Percentiles rank a stretch among this genome's conserved stretches.
phyloP scores from a whole-genome alignment of 2,113 vertebrate genomes.

The Heptranchias perlo region DNA sequence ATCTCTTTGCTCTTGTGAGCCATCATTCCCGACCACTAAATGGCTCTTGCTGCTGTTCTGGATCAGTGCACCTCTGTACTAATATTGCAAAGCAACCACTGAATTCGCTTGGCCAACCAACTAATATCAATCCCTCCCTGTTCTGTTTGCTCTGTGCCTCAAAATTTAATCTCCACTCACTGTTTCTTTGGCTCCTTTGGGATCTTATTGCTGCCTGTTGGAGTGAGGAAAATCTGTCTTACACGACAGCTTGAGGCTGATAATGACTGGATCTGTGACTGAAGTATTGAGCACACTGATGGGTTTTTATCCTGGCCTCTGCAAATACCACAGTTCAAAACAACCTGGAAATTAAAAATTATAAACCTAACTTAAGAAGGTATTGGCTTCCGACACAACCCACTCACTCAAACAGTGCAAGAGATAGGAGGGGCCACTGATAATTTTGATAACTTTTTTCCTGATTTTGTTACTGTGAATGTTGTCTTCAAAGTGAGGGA shows the following conservation, averaged over 20 bases:
- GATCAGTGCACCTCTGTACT: not conserved
- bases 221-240: constrained; percentile 7
- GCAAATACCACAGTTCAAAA: too few species aligned
- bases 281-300: not conserved
- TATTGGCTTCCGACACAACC: not conserved
- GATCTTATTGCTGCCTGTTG: not conserved
- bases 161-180: not conserved
- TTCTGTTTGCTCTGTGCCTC: not conserved
- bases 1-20: not conserved
- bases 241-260: not conserved
- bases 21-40: not conserved
- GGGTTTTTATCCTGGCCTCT: not conserved
- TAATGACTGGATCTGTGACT: not conserved
- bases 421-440: not conserved
- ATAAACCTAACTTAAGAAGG: not conserved
- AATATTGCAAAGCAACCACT: not conserved
- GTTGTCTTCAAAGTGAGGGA: not conserved
- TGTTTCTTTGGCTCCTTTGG: not conserved
- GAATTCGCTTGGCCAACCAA: not conserved
- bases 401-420: not conserved
- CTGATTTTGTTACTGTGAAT: not conserved
- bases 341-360: not conserved
- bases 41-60: not conserved
- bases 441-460: not conserved
- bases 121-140: not conserved